Percentiles rank a stretch among this genome's conserved stretches.
Evolutionary conservation across 2,888 invertebrate genomes (phyloP).

Genomic region (Amblyjoppa proteus): DNA sequence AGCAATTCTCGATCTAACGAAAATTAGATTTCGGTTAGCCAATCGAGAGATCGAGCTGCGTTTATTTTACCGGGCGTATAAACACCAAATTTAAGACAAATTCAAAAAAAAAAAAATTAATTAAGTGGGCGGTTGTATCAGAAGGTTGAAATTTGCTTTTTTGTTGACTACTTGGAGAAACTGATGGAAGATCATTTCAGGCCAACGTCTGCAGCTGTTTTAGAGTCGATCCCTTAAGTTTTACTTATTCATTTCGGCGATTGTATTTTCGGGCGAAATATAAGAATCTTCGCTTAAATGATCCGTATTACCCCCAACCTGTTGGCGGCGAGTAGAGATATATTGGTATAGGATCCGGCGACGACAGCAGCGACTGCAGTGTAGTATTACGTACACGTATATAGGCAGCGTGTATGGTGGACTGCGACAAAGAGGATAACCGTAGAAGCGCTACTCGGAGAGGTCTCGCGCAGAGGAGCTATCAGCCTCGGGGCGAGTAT

Average conservation of each 20-base stretch:
- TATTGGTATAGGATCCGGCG: conserved; percentile 48
- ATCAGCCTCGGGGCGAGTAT: conserved; percentile 76
- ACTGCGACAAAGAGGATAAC: conserved; percentile 64
- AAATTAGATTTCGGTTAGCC: neutral
- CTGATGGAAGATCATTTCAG: neutral
- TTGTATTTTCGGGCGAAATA: neutral
- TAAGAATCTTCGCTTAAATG: neutral
- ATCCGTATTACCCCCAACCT: neutral
- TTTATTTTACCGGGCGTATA: neutral
- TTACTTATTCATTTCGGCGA: neutral
- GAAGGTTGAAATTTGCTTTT: neutral
- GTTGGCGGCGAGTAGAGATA: conserved; percentile 52
- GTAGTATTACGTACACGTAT: conserved; percentile 66
- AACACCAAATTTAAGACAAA: neutral
- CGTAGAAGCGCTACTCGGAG: conserved; percentile 38
- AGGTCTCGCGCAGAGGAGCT: conserved; percentile 72
- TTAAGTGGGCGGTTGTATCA: neutral
- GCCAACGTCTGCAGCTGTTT: neutral
- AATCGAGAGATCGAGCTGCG: neutral
- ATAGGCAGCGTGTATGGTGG: conserved; percentile 66
- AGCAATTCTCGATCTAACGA: neutral
- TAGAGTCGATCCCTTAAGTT: neutral
- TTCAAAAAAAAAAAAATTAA: neutral
- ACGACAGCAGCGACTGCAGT: conserved; percentile 57
- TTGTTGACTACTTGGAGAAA: neutral